Evolutionary conservation across 2,113 vertebrate species (phyloP), one percentile per base, ranked within the genome.

Genomic region (Esox niger): DNA sequence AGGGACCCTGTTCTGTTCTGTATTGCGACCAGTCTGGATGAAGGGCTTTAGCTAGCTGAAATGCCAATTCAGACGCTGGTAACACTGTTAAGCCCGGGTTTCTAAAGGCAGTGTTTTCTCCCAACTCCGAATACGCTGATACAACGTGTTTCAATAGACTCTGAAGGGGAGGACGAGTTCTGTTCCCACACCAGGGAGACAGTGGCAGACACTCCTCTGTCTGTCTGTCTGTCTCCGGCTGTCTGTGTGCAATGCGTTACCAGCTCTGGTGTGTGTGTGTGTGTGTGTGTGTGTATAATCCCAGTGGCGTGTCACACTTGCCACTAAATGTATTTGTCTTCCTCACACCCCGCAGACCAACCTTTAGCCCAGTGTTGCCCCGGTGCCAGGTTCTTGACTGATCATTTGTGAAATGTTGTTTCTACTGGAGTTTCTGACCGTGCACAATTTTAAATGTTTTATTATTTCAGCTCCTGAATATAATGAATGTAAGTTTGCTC

Each of bases 221-320:
- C 9, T 27, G 55, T 26, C 23, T 57, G 23, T 26, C 23, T 57
- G 55, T 26, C 2, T 57, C 23, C 11, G 25, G 26, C 23, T 9
- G 6, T 32, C 29, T n/a, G 30, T 60, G 58, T 31, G 58, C 32
- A 15, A 7, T 30, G 54, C 9, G 21, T 56, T 25, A 27, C n/a
- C 9, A 56, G 6, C 25, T 56, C 54, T 27, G 21, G 25, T 21
- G n/a, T 13, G 25, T 56, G 54, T 56, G 54, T 56, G 54, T n/a
- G n/a, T 56, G 54, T 56, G 54, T 56, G 54, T n/a, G n/a, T 56
- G 54, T 56, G 54, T 56, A 25, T 9, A 56, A 56, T 27, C 11
- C 25, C 54, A 26, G 54, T 56, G 23, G 23, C 54, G 27, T 15
- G 7, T 56, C 25, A 56, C 47, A 52, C 20, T 20, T 49, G 46